Conservation (phyloP, 1,140 invertebrate species). For the Oscheius sp. region DNA sequence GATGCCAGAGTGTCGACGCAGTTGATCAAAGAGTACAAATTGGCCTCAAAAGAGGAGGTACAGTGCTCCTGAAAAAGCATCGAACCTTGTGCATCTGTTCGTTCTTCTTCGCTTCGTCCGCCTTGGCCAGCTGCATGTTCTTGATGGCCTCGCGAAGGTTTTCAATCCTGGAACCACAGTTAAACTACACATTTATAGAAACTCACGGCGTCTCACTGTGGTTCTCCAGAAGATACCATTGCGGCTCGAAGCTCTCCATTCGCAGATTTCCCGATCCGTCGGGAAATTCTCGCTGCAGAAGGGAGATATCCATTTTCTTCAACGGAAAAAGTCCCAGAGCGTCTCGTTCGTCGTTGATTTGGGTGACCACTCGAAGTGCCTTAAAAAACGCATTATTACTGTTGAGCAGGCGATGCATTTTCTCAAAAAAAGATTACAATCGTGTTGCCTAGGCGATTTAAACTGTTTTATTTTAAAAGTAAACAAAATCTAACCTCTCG, state of each 20-base stretch:
- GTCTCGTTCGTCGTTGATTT: constrained; percentile 74
- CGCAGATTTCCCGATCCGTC: constrained; percentile 82
- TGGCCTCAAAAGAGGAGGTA: constrained; percentile 34
- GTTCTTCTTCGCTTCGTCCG: constrained; percentile 48
- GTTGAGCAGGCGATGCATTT: no score
- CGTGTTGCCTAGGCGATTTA: background rate
- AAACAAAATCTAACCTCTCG: constrained; percentile 69
- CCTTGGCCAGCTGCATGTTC: constrained; percentile 49
- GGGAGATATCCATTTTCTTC: constrained; percentile 70
- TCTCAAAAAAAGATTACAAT: background rate
- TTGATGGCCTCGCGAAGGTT: constrained; percentile 49
- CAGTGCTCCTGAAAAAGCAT: background rate
- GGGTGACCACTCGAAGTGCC: background rate
- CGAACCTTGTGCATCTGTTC: constrained; percentile 56
- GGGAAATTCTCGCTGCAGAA: constrained; percentile 82
- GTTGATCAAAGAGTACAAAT: constrained; percentile 57
- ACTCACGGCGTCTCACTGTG: constrained; percentile 69
- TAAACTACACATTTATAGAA: background rate
- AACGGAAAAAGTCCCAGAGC: constrained; percentile 77
- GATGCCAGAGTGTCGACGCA: constrained; percentile 57
- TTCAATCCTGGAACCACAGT: constrained; percentile 43
- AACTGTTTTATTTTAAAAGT: background rate
- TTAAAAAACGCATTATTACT: background rate
- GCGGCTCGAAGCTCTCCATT: constrained; percentile 86
- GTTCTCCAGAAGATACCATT: constrained; percentile 92